A percentile compares a stretch with the other conserved stretches of the same genome.
phyloP scores from a whole-genome alignment of 2,113 vertebrate species.

The Phoxinus phoxinus region DNA sequence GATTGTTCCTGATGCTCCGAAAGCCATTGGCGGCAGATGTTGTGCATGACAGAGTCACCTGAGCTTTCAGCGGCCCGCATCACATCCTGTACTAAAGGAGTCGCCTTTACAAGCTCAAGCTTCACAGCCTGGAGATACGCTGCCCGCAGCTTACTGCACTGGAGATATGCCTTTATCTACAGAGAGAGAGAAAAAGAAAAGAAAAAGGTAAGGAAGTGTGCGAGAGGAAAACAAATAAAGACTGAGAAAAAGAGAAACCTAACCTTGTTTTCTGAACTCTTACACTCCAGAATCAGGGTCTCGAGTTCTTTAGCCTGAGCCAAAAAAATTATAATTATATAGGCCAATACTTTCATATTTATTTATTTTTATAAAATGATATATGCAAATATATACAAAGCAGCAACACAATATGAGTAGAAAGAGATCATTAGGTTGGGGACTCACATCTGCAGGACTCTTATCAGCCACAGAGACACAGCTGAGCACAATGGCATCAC shows the following conservation, averaged over 20 bases:
- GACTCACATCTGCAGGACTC: conserved; percentile 84
- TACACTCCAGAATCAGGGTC: conserved; percentile 89
- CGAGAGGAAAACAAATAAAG: not conserved
- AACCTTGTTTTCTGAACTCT: conserved; percentile 92
- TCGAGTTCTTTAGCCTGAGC: conserved; percentile 87
- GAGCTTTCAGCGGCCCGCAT: conserved; percentile 80
- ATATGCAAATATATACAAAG: not conserved
- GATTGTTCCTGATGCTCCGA: conserved; percentile 79
- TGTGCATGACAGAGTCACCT: conserved; percentile 84
- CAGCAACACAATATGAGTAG: not conserved
- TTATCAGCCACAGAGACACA: conserved; percentile 85
- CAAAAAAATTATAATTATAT: conserved; percentile 10
- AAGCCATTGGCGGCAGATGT: conserved; percentile 95
- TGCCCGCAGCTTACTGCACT: conserved; percentile 88
- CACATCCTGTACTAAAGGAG: conserved; percentile 87
- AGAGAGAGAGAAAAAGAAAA: not conserved
- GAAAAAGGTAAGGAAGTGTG: not conserved
- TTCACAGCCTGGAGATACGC: conserved; percentile 93
- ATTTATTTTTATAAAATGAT: not conserved
- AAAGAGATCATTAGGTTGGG: not conserved
- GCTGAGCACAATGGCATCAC: conserved; percentile 89
- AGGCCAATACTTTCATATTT: not conserved
- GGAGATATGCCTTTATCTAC: conserved; percentile 91
- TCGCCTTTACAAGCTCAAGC: conserved; percentile 81
- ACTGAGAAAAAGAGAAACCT: not conserved